A percentile compares a stretch with the other conserved stretches of the same genome.
Evolutionary conservation across 2,797 vertebrate genomes (phyloP).

Genomic region (Acridotheres tristis): DNA sequence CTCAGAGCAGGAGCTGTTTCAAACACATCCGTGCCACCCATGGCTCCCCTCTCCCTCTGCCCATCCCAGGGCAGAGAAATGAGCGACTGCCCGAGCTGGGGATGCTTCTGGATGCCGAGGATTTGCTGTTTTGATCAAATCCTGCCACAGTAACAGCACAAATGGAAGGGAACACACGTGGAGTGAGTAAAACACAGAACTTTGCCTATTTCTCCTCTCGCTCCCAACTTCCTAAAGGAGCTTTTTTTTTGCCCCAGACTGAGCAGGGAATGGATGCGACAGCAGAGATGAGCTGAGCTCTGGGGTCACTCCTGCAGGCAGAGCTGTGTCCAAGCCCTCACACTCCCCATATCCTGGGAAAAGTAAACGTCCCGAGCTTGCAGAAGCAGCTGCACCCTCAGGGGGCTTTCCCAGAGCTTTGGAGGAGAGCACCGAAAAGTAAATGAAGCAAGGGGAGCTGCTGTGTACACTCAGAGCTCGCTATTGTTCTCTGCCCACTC

Average conservation of each 20-base stretch:
- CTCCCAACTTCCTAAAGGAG: accelerated
- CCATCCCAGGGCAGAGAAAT: neutral
- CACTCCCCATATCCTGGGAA: neutral
- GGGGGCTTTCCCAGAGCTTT: neutral
- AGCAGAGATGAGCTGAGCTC: neutral
- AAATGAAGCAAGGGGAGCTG: neutral
- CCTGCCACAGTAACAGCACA: neutral
- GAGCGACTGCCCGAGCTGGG: accelerated
- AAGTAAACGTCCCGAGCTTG: neutral
- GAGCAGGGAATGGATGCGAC: accelerated
- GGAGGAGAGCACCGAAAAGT: neutral
- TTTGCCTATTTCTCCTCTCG: neutral
- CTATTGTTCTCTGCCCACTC: neutral
- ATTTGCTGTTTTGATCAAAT: neutral
- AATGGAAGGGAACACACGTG: accelerated
- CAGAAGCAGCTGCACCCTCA: neutral
- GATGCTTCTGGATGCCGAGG: too few relatives aligned
- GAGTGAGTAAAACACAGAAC: neutral
- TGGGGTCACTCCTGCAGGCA: neutral
- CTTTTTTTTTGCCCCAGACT: neutral
- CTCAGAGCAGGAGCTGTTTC: accelerated
- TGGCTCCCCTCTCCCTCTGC: accelerated
- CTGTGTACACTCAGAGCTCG: neutral
- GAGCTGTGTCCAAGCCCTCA: neutral
- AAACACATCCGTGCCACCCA: accelerated